Conservation (phyloP, 2,797 vertebrate species). For the Amblyraja radiata region DNA sequence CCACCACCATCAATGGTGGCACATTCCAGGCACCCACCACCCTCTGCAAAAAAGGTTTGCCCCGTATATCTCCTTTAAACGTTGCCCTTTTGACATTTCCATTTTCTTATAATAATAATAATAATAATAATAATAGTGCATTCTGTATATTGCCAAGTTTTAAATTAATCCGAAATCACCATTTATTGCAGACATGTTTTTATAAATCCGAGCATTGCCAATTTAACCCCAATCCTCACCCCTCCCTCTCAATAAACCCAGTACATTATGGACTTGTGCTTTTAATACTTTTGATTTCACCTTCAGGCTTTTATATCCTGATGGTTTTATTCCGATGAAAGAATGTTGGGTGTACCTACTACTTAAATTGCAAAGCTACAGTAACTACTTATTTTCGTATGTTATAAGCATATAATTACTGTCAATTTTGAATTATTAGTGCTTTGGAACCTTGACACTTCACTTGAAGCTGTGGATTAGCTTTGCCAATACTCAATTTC, state of each 20-base stretch:
- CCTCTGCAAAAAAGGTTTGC: no score
- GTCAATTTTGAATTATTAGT: neutral
- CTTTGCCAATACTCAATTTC: neutral
- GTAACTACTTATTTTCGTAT: neutral
- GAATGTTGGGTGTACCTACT: conserved; percentile 12
- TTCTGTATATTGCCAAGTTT: neutral
- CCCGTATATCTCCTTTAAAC: no score
- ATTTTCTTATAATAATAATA: neutral
- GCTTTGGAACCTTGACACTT: neutral
- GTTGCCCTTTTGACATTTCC: neutral
- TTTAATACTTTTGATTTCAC: neutral
- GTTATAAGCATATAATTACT: conserved; percentile 16
- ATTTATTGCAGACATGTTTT: neutral
- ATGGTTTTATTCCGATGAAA: neutral
- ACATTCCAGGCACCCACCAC: no score
- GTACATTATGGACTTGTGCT: neutral
- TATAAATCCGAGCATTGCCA: neutral
- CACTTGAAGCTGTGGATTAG: neutral
- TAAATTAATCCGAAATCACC: neutral
- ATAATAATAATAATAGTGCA: neutral
- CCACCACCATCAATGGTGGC: no score
- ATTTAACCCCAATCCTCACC: neutral
- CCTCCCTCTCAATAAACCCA: neutral
- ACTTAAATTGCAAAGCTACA: conserved; percentile 7
- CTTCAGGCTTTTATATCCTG: neutral